Evolutionary conservation across 2,113 vertebrate genomes (phyloP), one percentile per base, ranked within the genome.

Genomic region (Emydura subglobosa): DNA sequence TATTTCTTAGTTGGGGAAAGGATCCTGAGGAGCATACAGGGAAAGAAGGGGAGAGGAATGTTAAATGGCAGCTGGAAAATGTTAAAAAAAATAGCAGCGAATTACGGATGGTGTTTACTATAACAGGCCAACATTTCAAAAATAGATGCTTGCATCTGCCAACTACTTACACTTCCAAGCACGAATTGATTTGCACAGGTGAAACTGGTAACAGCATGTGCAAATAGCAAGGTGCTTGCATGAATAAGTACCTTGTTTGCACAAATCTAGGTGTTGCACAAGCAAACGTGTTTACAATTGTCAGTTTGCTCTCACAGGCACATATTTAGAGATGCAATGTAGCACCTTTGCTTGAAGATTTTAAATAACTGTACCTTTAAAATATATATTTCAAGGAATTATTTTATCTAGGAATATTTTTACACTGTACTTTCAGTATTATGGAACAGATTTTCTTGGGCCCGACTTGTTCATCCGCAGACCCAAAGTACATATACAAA

Each of bases 21-120:
- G 2, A 1, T 42, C 31, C 65, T 3, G 24, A 9, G 2, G 11
- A 91, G 22, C 0, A 0, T 51, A n/a, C 2, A 82, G n/a, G 42
- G 87, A 89, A 21, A 85, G 3, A 2, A 34, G 2, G 42, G 12
- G 1, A 90, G 54, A 81, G 8, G 16, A 85, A 74, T 31, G 44
- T 83, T 59, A 42, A 90, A 86, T 85, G 86, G 14, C 5, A 83
- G 57, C 42, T 59, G 51, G 54, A 82, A 95, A 83, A 55, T 1
- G 55, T 34, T 72, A 76, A 9, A 10, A n/a, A 90, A 90, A 88
- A 87, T 34, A 65, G 31, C 31, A 31, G 29, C 14, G 14, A 68
- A 19, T 0, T 13, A 3, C 1, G 1, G 11, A 27, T n/a, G 11
- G 6, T 51, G 7, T 50, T 91, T 82, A 78, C 39, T 61, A 17